Conservation (phyloP, 2,797 vertebrate species). For the Melanotaenia pygmaea region DNA sequence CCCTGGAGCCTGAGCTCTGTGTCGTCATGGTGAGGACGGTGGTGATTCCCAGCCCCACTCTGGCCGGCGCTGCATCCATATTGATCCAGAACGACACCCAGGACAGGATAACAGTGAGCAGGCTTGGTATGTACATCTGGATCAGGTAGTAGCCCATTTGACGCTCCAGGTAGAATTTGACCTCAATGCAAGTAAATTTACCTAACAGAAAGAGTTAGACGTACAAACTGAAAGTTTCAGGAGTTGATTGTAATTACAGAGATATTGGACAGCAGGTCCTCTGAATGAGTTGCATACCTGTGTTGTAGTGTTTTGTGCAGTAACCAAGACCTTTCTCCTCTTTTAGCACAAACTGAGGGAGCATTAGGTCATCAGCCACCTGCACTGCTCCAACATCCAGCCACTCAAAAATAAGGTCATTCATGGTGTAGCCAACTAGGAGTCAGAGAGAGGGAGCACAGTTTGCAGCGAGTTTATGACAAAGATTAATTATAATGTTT, state of each 20-base stretch:
- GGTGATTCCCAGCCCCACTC: slow-evolving; percentile 94
- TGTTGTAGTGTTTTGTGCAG: slow-evolving; percentile 97
- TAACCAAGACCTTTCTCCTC: slow-evolving; percentile 93
- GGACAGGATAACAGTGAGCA: slow-evolving; percentile 95
- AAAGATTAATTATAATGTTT: neutral
- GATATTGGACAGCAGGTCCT: neutral
- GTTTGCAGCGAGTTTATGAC: neutral
- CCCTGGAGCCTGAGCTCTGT: slow-evolving; percentile 94
- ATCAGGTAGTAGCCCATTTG: slow-evolving; percentile 99
- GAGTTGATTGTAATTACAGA: slow-evolving; percentile 18
- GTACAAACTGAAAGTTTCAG: slow-evolving; percentile 57
- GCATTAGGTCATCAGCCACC: slow-evolving; percentile 91
- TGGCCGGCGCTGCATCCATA: slow-evolving; percentile 93
- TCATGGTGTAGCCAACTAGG: slow-evolving; percentile 96
- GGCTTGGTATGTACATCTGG: slow-evolving; percentile 98
- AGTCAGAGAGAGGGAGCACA: slow-evolving; percentile 4
- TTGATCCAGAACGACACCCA: slow-evolving; percentile 99
- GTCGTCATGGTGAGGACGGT: slow-evolving; percentile 98
- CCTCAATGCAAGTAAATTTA: slow-evolving; percentile 96
- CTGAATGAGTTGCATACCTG: slow-evolving; percentile 80
- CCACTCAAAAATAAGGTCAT: slow-evolving; percentile 95
- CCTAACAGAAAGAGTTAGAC: slow-evolving; percentile 78
- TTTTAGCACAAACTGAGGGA: slow-evolving; percentile 93
- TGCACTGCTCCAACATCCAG: slow-evolving; percentile 92
- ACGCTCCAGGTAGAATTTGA: slow-evolving; percentile 94